Evolutionary conservation across 2,888 invertebrate genomes (phyloP), one percentile per base, ranked within the genome.

Genomic region (Reticulitermes lucifugus): DNA sequence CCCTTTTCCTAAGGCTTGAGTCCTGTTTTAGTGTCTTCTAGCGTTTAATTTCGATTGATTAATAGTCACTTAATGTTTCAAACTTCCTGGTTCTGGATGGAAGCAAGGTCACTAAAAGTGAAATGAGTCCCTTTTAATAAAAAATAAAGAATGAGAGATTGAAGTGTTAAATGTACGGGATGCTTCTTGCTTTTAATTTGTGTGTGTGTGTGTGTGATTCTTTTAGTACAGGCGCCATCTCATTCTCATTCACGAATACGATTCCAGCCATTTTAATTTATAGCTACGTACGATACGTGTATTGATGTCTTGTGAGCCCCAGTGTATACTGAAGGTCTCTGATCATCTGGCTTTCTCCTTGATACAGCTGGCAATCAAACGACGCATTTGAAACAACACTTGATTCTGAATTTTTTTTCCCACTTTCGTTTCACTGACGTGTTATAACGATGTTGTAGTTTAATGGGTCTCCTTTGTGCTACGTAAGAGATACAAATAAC

Each of bases 31-130:
- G 6, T 77, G 77, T 41, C 21, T 18, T 77, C 25, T 51, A 77
- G 46, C 22, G 55, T 84, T 84, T 79, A 84, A 85, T 85, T 86
- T 83, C 85, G 65, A 79, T 85, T 85, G 86, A 86, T 86, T 83
- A 82, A 86, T 86, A 60, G 85, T 85, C 85, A 59, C 84, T 71
- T 84, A 85, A 60, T 71, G 80, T 75, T 82, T 60, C 35, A 70
- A 79, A 79, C 70, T 29, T 84, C 71, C 71, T 70, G 60, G 79
- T 70, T 51, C 25, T 43, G 5, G 55, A 71, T 83, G 25, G 43
- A 83, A 41, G 65, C n/a, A 83, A 65, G 65, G 83, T 73, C 73
- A 73, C 35, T 14, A 41, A 73, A 73, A 73, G 6, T 41, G 35
- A 21, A 41, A 7, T 3, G 73, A 0, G 51, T 21, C 41, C 22